Evolutionary conservation across 2,888 invertebrate species (phyloP), one percentile per base, ranked within the genome.

Genomic region (Coelinius sp.): DNA sequence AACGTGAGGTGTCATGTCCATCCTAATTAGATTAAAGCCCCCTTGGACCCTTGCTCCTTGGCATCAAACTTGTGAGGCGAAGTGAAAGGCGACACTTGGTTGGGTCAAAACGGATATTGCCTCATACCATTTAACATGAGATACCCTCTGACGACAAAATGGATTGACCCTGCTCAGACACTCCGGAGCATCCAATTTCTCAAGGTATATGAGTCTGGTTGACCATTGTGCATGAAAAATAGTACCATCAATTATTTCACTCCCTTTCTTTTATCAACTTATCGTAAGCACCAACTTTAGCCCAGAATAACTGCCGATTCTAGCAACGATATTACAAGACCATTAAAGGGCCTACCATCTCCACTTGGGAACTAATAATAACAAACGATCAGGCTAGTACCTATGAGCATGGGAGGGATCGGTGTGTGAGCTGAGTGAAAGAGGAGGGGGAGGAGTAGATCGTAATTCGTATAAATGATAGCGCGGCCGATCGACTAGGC

Each of bases 381-480:
- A 80, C 80, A 79, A 79, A 80, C 79, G 79, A 79, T 63, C 63
- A 24, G 63, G 8, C 41, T 44, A 24, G 38, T 38, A 62, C n/a
- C 22, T 38, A 14, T 38, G 62, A n/a, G 20, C 2, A 6, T 10
- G 8, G 17, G 17, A 14, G 35, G 27, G 59, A 25, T 12, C n/a
- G 20, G 17, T 66, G 74, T 73, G 72, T 59, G 65, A 66, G 46
- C 25, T 76, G 65, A 64, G 69, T 75, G 74, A 75, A 71, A 73
- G 74, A 53, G 74, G 68, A 56, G 68, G 70, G 63, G 49, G 35
- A 10, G 73, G 71, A 77, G 77, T 77, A 76, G 80, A 77, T 83
- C 74, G 86, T 87, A 87, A 87, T 87, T 87, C 86, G 87, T 85
- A 87, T 87, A 87, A 87, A 87, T 87, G 87, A 87, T 87, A 80